Base-by-base conservation (phyloP, 2,888 invertebrate genomes). In the Notodonta dromedarius region DNA sequence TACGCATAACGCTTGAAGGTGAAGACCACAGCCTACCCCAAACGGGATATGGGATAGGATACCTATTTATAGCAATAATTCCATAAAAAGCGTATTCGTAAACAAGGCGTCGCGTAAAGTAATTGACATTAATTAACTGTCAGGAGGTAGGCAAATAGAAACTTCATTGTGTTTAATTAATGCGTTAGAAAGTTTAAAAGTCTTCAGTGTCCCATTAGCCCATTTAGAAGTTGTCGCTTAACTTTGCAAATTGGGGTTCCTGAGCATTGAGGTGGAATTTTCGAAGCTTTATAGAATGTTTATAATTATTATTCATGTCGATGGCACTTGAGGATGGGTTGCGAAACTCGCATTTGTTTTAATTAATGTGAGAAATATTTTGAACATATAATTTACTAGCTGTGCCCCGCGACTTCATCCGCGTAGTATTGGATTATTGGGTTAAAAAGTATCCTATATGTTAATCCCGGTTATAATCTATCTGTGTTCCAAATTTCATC, bases 111-210 rank as follows among this genome's bases (percentile, higher is more conserved):
- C 65, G 60, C 56, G 9, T 56, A 66, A 60, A 60, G 60, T 65
- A 65, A 72, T 66, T 62, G 65, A 63, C 59, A 61, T 51, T 66
- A 64, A 73, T 71, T 60, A 62, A 63, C 61, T 65, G 51, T 50
- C 51, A 16, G 14, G 1, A 14, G 62, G 55, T 53, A 57, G 63
- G 48, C 54, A 65, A 59, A 58, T 63, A 67, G 59, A 69, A 78
- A 70, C 65, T 74, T 74, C 59, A 63, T 66, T 71, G 57, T 72
- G 69, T 73, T 70, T 79, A 78, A 79, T 77, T 77, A 79, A 74
- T 78, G 79, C 70, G 69, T 71, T 70, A 74, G 74, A 76, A 75
- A 71, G 69, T 76, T 74, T 63, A 68, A 71, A 73, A 78, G 70
- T 69, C 71, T 77, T 74, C 62, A 67, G 69, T 67, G 73, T 61